Percentiles rank a stretch among this genome's conserved stretches.
Conservation (phyloP, 2,113 vertebrate genomes). For the Ciconia maguari region DNA sequence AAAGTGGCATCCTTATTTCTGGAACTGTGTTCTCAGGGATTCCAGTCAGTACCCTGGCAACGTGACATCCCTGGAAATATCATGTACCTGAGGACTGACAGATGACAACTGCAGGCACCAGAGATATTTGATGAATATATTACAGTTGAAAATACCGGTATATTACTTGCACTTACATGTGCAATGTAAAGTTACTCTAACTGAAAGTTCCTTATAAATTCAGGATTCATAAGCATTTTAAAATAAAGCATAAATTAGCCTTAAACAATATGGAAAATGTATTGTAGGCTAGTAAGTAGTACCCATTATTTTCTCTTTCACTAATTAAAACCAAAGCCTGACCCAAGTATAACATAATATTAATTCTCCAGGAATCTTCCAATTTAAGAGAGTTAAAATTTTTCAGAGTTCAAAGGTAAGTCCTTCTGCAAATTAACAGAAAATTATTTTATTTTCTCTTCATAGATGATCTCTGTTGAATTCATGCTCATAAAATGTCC, state of each 20-base stretch:
- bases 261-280: background rate
- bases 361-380: background rate
- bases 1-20: background rate
- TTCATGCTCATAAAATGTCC: background rate
- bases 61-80: accelerated
- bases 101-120: background rate
- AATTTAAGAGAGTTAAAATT: background rate
- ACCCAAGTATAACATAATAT: background rate
- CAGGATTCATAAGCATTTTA: background rate
- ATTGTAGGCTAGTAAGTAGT: background rate
- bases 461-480: background rate
- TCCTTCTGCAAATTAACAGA: background rate
- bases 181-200: background rate
- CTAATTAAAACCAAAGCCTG: background rate
- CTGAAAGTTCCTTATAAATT: background rate
- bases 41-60: background rate
- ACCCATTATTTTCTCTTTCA: background rate
- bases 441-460: background rate
- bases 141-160: accelerated
- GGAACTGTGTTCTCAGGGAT: background rate
- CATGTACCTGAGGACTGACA: background rate
- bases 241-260: background rate
- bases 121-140: too few relatives aligned
- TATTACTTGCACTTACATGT: background rate
- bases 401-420: background rate